These are phyloP conservation scores for Hydractinia echinata DNA, from an alignment of 30 jellyfish, hydroid and myxozoan genomes.

Conservation along the genomic window DNA sequence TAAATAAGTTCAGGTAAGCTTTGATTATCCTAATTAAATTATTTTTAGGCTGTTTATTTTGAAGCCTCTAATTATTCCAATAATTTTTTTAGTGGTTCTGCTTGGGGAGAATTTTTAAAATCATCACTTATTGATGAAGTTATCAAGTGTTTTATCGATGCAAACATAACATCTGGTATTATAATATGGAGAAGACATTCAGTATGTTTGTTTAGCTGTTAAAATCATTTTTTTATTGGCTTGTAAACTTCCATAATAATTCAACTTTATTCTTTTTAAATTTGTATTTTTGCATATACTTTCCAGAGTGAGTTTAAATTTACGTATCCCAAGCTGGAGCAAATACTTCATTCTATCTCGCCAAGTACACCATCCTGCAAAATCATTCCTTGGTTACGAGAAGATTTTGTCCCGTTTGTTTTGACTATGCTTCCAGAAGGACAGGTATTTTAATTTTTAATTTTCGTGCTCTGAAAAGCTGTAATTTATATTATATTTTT, in stretches of 20 bases:
- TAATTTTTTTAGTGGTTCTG: conserved; percentile 46
- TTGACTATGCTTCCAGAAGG: conserved; percentile 88
- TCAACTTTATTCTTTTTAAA: background rate
- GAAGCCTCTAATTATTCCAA: background rate
- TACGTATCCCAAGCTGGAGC: conserved; percentile 41
- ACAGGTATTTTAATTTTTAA: conserved; percentile 50
- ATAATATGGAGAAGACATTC: conserved; percentile 96
- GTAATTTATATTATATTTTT: background rate
- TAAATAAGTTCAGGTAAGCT: conserved; percentile 68
- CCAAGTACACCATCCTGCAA: conserved; percentile 58
- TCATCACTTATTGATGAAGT: conserved; percentile 88
- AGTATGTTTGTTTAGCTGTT: conserved; percentile 39
- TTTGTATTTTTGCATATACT: background rate
- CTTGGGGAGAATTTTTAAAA: conserved; percentile 66
- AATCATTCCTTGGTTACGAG: conserved; percentile 90
- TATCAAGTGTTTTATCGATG: conserved; percentile 57
- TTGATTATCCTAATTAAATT: background rate
- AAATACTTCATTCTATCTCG: conserved; percentile 65
- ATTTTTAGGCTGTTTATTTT: too few species aligned
- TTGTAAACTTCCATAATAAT: background rate
- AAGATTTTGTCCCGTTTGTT: conserved; percentile 94
- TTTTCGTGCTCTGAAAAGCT: background rate
- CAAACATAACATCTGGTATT: conserved; percentile 65
- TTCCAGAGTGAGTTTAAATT: conserved; percentile 74
- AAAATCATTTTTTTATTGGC: background rate